Evolutionary conservation across 2,888 invertebrate genomes (phyloP), one percentile per base, ranked within the genome.

Genomic region (Monoplex corrugatus): DNA sequence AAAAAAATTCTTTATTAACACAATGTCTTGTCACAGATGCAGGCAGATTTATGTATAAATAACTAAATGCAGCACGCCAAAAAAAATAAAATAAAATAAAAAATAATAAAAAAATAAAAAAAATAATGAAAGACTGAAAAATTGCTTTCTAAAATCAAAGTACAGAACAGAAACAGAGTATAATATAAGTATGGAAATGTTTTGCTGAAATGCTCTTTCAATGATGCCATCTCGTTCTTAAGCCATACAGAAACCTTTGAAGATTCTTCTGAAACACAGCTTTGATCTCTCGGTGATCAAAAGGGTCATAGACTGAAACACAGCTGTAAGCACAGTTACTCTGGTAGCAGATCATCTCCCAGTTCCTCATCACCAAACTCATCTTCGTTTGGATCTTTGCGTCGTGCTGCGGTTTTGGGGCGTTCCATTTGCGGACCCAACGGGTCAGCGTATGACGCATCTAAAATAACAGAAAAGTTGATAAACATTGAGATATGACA

Each of bases 281-380:
- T 23, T 32, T 78, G 5, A 13, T 28, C 8, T 78, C 0, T 6
- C 0, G 16, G 5, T 23, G 19, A 40, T 23, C 19, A 43, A 2
- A 83, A 86, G 16, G 16, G 35, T 5, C 63, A 1, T 28, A 72
- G 6, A 72, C 10, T 28, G 6, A 32, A 32, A 72, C 8, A n/a
- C 8, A 72, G 6, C 8, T 2, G 44, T 43, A 16, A 44, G 57
- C 43, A 23, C 38, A 63, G 92, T 90, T 94, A 98, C 95, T 97
- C 97, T 1, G 98, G 98, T 92, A 98, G 95, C 83, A 98, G 96
- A 95, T 98, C 97, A 93, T 97, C 97, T 35, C 97, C 97, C 38
- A 98, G 96, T 95, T 97, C 97, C 94, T 98, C 98, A 95, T 98
- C 97, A 35, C 97, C 97, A 96, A 97, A 97, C 45, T 96, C 96